phyloP scores from a whole-genome alignment of 2,797 vertebrate genomes.

The Myotis daubentonii region DNA sequence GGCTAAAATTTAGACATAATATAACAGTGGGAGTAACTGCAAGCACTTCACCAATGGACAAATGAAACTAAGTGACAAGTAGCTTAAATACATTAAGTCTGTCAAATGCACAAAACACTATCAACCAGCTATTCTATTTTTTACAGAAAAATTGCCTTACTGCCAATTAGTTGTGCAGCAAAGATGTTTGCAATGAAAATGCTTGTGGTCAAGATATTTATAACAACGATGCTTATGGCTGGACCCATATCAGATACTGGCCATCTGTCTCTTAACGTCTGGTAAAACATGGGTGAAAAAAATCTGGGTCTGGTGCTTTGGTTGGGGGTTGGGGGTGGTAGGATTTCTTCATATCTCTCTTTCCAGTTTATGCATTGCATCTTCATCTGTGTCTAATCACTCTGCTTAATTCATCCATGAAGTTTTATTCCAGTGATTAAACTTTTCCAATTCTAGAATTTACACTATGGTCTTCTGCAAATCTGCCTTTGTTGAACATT shows the following conservation, averaged over 20 bases:
- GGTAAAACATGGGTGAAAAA: background rate
- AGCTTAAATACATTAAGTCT: background rate
- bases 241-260: background rate
- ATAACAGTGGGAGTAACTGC: background rate
- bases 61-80: background rate
- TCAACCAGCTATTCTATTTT: background rate
- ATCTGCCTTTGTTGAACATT: background rate
- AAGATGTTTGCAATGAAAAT: background rate
- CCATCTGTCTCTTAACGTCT: background rate
- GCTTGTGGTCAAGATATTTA: background rate
- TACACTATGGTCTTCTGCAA: background rate
- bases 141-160: background rate
- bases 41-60: background rate
- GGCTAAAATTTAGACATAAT: background rate
- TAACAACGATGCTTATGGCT: background rate
- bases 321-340: background rate
- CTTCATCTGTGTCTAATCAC: background rate
- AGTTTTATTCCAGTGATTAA: background rate
- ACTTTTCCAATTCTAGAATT: background rate
- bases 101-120: background rate
- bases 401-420: background rate
- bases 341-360: background rate
- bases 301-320: background rate
- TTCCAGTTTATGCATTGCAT: conserved; percentile 11
- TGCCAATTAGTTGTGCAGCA: background rate